Evolutionary conservation across 2,113 vertebrate species (phyloP).

Genomic region (Mungos mungo): DNA sequence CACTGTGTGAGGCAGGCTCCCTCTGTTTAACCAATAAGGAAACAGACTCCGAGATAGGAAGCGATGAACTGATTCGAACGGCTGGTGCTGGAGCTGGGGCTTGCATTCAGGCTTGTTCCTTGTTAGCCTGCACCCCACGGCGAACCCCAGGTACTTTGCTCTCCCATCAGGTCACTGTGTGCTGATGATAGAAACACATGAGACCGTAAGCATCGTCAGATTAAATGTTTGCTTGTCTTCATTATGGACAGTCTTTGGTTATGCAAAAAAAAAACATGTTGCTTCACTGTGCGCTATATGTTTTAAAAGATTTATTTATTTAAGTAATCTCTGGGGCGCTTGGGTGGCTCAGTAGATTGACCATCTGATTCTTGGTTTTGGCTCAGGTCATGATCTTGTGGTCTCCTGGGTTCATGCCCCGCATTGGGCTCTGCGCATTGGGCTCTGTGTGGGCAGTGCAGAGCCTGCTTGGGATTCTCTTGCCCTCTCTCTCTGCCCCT

Average conservation of each 20-base stretch:
- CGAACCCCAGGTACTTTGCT: not conserved
- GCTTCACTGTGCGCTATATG: not conserved
- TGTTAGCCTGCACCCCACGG: not conserved
- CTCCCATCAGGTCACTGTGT: not conserved
- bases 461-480: no score
- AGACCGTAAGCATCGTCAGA: not conserved
- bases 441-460: no score
- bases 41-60: not conserved
- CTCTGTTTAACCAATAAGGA: not conserved
- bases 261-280: conserved; percentile 1
- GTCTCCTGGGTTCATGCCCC: no score
- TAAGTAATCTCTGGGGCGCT: no score
- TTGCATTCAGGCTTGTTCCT: not conserved
- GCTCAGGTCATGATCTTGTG: no score
- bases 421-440: no score
- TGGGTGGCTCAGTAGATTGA: no score
- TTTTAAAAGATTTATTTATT: no score
- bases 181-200: not conserved
- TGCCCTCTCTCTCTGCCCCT: no score
- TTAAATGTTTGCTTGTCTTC: not conserved
- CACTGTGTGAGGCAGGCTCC: not conserved
- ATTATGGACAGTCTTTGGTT: not conserved
- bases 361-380: no score
- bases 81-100: not conserved
- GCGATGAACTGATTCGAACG: not conserved